Evolutionary conservation across 2,888 invertebrate genomes (phyloP).

Genomic region (Lithophane ornitopus): DNA sequence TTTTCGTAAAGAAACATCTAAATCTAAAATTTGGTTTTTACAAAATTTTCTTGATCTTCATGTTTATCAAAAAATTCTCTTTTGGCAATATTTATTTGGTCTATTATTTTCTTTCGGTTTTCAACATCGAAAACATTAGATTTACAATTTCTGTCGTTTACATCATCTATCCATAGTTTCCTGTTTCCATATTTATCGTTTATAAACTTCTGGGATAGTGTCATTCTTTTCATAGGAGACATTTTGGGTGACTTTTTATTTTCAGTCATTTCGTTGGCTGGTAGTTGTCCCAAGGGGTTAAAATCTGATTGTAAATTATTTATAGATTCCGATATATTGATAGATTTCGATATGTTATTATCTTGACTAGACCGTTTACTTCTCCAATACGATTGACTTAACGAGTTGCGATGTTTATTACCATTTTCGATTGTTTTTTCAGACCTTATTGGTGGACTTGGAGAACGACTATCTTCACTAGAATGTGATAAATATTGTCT

Average conservation of each 20-base stretch:
- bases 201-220: constrained; percentile 88
- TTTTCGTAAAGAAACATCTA: constrained; percentile 57
- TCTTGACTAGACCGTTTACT: constrained; percentile 86
- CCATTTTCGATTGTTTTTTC: constrained; percentile 83
- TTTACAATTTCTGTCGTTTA: constrained; percentile 80
- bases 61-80: constrained; percentile 79
- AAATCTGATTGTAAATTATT: constrained; percentile 88
- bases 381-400: constrained; percentile 89
- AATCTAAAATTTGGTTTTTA: constrained; percentile 73
- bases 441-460: constrained; percentile 87
- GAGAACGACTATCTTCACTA: constrained; percentile 91
- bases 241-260: constrained; percentile 83
- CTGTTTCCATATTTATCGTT: constrained; percentile 89
- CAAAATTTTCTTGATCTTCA: constrained; percentile 78
- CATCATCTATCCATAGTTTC: constrained; percentile 87
- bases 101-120: constrained; percentile 83
- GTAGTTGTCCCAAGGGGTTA: constrained; percentile 88
- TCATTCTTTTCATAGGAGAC: constrained; percentile 83
- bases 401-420: constrained; percentile 84
- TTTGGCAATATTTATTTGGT: constrained; percentile 82
- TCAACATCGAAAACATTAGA: constrained; percentile 80
- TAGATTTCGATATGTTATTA: constrained; percentile 76
- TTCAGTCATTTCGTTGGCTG: constrained; percentile 78
- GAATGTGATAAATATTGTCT: constrained; percentile 90
- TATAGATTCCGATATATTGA: constrained; percentile 72